phyloP scores from a whole-genome alignment of 2,888 invertebrate genomes.

The Herminia tarsipennalis region DNA sequence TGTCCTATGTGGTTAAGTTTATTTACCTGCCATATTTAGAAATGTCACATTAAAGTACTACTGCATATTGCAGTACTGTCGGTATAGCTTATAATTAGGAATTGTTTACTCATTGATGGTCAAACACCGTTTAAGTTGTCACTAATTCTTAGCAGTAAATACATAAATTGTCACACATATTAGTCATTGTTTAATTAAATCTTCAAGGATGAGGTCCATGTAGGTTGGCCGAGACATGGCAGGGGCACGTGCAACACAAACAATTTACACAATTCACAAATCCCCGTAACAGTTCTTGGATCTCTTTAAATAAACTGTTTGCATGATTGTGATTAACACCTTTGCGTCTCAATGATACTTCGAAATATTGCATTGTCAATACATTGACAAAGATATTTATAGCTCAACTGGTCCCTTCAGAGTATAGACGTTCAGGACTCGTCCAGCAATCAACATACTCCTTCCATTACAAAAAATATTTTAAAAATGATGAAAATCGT shows the following conservation, averaged over 20 bases:
- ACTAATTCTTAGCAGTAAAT: too few species aligned
- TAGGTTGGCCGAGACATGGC: constrained; percentile 62
- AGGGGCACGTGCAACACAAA: constrained; percentile 52
- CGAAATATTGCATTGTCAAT: constrained; percentile 76
- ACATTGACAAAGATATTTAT: constrained; percentile 75
- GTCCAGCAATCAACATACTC: constrained; percentile 60
- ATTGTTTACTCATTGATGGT: not conserved
- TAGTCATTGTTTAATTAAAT: constrained; percentile 22
- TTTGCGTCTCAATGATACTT: constrained; percentile 74
- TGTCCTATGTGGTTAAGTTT: too few species aligned
- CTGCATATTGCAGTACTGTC: too few species aligned
- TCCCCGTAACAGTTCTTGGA: constrained; percentile 75
- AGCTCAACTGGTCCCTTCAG: constrained; percentile 60
- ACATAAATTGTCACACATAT: constrained; percentile 13
- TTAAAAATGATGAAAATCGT: constrained; percentile 79
- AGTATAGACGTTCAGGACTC: constrained; percentile 73
- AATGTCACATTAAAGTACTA: too few species aligned
- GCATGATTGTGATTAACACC: constrained; percentile 83
- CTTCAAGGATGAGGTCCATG: constrained; percentile 43
- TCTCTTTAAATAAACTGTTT: constrained; percentile 81
- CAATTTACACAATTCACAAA: constrained; percentile 81
- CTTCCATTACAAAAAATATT: constrained; percentile 24
- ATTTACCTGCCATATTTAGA: too few species aligned
- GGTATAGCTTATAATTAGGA: too few species aligned
- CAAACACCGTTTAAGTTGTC: not conserved